Evolutionary conservation across 2,113 vertebrate species (phyloP), one percentile per base, ranked within the genome.

Genomic region (Mastomys coucha): DNA sequence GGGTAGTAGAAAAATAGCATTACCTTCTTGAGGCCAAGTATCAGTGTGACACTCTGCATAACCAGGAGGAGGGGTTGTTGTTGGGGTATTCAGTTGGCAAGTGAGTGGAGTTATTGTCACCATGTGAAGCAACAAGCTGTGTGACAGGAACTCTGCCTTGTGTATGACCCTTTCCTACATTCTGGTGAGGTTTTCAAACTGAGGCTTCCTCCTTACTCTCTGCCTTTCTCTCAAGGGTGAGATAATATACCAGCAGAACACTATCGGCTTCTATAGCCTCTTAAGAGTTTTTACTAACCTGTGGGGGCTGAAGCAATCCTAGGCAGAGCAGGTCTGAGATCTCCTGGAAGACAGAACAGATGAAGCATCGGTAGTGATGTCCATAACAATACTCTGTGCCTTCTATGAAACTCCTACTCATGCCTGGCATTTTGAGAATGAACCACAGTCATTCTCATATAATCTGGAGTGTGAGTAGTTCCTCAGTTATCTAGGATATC

Each of bases 321-420:
- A 12, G 73, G 10, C 24, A 42, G 5, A 76, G 45, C 39, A 72
- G 45, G 49, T 86, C n/a, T 82, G 53, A 97, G 93, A 31, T 97
- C 97, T 82, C 96, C 96, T 97, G 82, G 73, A 93, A 28, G 53
- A 84, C 89, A 85, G 65, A 56, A 94, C 60, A 96, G 11, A 91
- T 12, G 56, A 77, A 63, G 6, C 86, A 65, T 58, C 36, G 33
- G n/a, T 73, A 20, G 51, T 7, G 36, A 36, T n/a, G 42, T 6
- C 11, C 31, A 49, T 33, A 51, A 12, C 22, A 72, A 72, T 45
- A 89, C 58, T 36, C 0, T 22, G 0, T 1, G 10, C 11, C 82
- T 17, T 67, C 28, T 22, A 63, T 4, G 2, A 49, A 73, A 22
- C 2, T 60, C 10, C 3, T 1, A 33, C 22, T 33, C 7, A 20